Base-by-base conservation (phyloP, 1,140 invertebrate genomes). In the Marisa cornuarietis region DNA sequence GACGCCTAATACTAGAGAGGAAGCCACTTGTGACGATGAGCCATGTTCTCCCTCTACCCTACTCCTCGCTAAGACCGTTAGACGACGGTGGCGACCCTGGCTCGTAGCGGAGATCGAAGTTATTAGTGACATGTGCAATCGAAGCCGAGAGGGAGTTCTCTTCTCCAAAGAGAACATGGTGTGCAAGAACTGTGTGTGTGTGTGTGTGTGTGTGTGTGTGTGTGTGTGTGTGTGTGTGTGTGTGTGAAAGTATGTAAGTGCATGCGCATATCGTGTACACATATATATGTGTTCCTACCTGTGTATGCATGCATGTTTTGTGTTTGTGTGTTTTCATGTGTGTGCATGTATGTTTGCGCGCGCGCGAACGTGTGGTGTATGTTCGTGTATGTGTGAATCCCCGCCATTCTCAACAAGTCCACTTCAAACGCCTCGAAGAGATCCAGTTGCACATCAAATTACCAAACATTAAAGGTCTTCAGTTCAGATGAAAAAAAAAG, bases 291-390 rank as follows among this genome's bases (percentile, higher is more conserved):
- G 26, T 73, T 22, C n/a, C 2, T 51, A 22, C 51, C 5, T 51
- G 4, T 73, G 26, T 51, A 14, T 51, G 18, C n/a, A 7, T 73
- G 72, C 0, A 52, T n/a, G 72, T 4, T 42, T 42, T 18, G 72
- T n/a, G 72, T 22, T 42, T n/a, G 49, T 52, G 51, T 52, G 72
- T 22, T 42, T 52, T 14, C 11, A 5, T n/a, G 49, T 52, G 72
- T 52, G 72, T 42, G 72, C 26, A 52, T 52, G 72, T 22, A 52
- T 52, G 72, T n/a, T n/a, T 7, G 72, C 22, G 72, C 49, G 72
- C 20, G 49, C 14, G 72, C 20, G 49, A 7, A 52, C 18, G 51
- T n/a, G 24, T 14, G 71, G 31, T 42, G 31, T 42, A 0, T 0
- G 31, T 42, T 42, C 6, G 16, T 71, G 42, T 22, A 1, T 18